Evolutionary conservation across 2,888 invertebrate species (phyloP).

Genomic region (Leuctra nigra): DNA sequence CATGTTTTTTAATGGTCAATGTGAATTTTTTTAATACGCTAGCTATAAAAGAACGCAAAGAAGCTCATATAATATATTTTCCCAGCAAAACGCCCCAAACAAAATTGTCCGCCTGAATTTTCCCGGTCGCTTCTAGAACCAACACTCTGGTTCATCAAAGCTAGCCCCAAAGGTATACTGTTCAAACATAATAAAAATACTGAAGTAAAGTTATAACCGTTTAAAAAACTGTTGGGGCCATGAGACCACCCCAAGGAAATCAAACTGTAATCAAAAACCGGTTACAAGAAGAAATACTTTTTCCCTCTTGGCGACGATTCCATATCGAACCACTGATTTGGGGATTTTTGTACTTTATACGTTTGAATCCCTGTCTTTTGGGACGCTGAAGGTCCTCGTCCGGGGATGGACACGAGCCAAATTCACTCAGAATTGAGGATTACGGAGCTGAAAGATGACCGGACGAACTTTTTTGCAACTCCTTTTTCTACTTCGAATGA

Average conservation of each 20-base stretch:
- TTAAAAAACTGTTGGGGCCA: too few relatives aligned
- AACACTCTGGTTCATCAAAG: too few relatives aligned
- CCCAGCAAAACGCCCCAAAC: too few relatives aligned
- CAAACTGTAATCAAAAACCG: background rate
- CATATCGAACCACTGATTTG: conserved; percentile 1
- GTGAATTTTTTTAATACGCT: too few relatives aligned
- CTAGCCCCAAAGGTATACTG: too few relatives aligned
- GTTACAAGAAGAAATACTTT: background rate
- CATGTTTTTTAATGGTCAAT: too few relatives aligned
- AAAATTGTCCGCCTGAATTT: too few relatives aligned
- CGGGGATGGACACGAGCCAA: conserved; percentile 14
- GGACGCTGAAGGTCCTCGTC: background rate
- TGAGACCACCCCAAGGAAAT: conserved; percentile 6
- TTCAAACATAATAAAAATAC: too few relatives aligned
- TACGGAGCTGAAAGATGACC: conserved; percentile 17
- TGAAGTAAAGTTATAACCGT: too few relatives aligned
- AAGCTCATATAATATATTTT: too few relatives aligned
- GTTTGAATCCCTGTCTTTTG: conserved; percentile 8
- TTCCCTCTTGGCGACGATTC: background rate
- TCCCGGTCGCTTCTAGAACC: too few relatives aligned
- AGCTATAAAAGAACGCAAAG: too few relatives aligned
- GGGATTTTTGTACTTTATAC: conserved; percentile 11
- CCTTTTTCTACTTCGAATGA: conserved; percentile 11
- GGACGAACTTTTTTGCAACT: conserved; percentile 8
- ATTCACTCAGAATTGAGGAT: conserved; percentile 18